Base-by-base conservation (phyloP, 2,888 invertebrate species). In the Drosophila robusta region DNA sequence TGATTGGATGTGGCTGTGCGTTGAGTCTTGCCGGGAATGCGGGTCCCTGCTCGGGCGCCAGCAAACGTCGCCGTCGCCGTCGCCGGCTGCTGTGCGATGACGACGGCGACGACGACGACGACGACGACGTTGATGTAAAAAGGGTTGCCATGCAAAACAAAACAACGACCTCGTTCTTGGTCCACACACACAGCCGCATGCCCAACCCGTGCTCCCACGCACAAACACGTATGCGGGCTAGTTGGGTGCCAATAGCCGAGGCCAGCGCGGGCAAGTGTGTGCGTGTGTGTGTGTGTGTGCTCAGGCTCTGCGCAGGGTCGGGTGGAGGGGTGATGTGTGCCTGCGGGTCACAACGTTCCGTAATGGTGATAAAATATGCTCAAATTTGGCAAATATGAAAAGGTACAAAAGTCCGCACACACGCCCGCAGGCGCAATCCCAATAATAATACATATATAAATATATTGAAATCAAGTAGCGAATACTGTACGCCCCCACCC, bases 351-450 rank as follows among this genome's bases (percentile, higher is more conserved):
- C 64, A 65, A 50, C 58, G 68, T 75, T 72, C 55, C 66, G 74
- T 88, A 89, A 90, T 89, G 88, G 89, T 89, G 90, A 90, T 90
- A 90, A 90, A 90, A 90, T 90, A 90, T 89, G 87, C 89, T 87
- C 86, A 88, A 86, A 86, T 88, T 88, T 86, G 87, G 80, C 83
- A 80, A 84, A 86, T 83, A 86, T 86, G 87, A 86, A 86, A 87
- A 86, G 87, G 88, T 87, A 87, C 79, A 65, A 67, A 55, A 39
- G 57, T 64, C 68, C 75, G 55, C 75, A 66, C 75, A 63, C 79
- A 57, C 49, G 64, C 78, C 80, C 71, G 64, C 63, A 78, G 14
- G 8, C 29, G 14, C 83, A 80, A 80, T 78, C 68, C 80, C 80
- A 80, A 78, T 72, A 78, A 70, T 61, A 62, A 69, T 67, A 47